These are phyloP conservation scores for Hecatera dysodea DNA, from an alignment of 2,888 invertebrate species.

Conservation along the genomic window DNA sequence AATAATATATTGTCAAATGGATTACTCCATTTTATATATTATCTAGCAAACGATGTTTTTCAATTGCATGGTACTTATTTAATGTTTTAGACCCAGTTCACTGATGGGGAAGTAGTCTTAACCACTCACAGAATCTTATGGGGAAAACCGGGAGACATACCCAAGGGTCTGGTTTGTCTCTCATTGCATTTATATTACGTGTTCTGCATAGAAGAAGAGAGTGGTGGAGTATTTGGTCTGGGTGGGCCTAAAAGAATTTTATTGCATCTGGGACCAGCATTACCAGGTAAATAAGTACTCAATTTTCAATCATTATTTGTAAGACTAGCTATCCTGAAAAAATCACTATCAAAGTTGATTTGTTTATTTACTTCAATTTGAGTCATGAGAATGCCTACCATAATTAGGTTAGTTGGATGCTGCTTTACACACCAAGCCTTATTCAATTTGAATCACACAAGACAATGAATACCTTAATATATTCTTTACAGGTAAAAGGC, in stretches of 20 bases:
- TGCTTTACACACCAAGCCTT: background rate
- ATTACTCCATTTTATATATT: background rate
- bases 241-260: conserved; percentile 95
- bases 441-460: too few species aligned
- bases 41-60: background rate
- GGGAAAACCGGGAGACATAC: conserved; percentile 94
- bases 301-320: background rate
- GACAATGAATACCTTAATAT: background rate
- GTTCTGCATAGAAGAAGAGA: conserved; percentile 95
- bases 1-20: background rate
- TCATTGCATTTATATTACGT: conserved; percentile 93
- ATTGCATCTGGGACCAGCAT: conserved; percentile 93
- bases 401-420: background rate
- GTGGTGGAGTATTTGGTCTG: conserved; percentile 94
- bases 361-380: background rate
- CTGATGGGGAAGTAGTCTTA: conserved; percentile 95
- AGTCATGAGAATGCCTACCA: background rate
- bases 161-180: conserved; percentile 93
- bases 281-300: conserved; percentile 84
- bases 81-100: conserved; percentile 94
- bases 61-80: background rate
- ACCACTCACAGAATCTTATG: conserved; percentile 97
- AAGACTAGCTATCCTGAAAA: background rate
- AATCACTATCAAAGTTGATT: background rate
- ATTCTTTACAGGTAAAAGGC: conserved; percentile 90